Conservation (phyloP, 2,113 vertebrate species). For the Ceyx cyanopectus region DNA sequence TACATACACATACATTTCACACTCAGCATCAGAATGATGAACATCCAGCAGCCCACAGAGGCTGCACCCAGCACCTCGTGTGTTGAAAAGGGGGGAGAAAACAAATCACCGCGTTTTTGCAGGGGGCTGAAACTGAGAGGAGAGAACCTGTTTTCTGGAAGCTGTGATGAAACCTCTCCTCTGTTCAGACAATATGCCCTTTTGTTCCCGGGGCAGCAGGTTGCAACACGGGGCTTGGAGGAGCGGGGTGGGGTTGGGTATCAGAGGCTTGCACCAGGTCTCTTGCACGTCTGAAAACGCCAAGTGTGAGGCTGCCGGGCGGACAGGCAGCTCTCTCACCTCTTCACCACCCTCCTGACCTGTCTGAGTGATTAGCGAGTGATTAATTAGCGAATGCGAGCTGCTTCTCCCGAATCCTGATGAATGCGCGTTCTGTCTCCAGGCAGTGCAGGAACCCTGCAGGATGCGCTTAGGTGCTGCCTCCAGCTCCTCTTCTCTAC, state of each 20-base stretch:
- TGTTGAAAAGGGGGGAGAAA: background rate
- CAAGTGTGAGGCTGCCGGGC: background rate
- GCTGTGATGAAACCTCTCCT: accelerated
- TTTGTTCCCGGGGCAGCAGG: background rate
- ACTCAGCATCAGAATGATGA: background rate
- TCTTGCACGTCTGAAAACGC: background rate
- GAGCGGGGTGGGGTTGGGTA: background rate
- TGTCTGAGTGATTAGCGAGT: background rate
- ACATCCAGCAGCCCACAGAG: background rate
- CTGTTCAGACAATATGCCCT: background rate
- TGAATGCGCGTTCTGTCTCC: background rate
- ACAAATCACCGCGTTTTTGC: background rate
- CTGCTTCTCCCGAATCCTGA: background rate
- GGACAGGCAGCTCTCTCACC: background rate
- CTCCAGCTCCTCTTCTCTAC: accelerated
- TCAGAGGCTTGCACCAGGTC: background rate
- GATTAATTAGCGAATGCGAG: background rate
- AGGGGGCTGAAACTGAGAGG: background rate
- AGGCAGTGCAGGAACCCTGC: background rate
- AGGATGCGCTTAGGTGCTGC: background rate
- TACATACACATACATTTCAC: background rate
- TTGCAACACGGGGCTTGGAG: background rate
- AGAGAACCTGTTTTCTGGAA: background rate
- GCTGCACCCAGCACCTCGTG: accelerated
- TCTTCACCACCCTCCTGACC: background rate